These are phyloP conservation scores for Polymixis flavicincta DNA, from an alignment of 2,888 invertebrate species.

Conservation along the genomic window DNA sequence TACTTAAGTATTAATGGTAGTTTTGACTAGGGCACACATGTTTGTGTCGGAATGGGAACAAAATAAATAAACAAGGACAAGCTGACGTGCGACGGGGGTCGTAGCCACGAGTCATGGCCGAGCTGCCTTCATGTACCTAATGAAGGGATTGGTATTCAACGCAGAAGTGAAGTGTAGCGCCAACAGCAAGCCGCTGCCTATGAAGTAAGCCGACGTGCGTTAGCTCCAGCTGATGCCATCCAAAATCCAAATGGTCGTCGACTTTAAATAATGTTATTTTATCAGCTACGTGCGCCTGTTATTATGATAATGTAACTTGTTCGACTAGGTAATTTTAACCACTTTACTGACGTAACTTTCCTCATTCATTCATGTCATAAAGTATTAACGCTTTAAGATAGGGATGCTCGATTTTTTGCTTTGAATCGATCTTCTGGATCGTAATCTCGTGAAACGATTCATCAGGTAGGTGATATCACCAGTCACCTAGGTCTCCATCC, in stretches of 20 bases:
- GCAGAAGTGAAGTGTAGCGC: background rate
- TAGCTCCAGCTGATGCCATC: background rate
- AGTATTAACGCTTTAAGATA: too few species aligned
- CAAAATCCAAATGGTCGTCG: conserved; percentile 21
- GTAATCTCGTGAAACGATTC: too few species aligned
- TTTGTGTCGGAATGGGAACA: conserved; percentile 39
- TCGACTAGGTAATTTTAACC: conserved; percentile 11
- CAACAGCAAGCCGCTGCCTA: background rate
- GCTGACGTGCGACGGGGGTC: conserved; percentile 4
- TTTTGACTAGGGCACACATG: conserved; percentile 46
- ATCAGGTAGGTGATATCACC: too few species aligned
- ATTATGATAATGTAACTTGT: conserved; percentile 12
- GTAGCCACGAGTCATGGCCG: background rate
- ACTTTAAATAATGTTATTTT: conserved; percentile 21
- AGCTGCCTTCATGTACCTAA: background rate
- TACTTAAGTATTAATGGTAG: conserved; percentile 20
- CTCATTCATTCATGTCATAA: conserved; percentile 18
- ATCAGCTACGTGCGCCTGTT: conserved; percentile 21
- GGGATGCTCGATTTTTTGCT: too few species aligned
- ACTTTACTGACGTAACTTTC: conserved; percentile 17
- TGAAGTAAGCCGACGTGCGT: background rate
- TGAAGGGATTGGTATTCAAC: background rate
- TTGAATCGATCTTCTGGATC: too few species aligned
- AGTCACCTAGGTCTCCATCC: too few species aligned
- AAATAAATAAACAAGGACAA: conserved; percentile 63